These are phyloP conservation scores for Lissocephala sabroskyi DNA, from an alignment of 2,888 invertebrate genomes.

Conservation along the genomic window DNA sequence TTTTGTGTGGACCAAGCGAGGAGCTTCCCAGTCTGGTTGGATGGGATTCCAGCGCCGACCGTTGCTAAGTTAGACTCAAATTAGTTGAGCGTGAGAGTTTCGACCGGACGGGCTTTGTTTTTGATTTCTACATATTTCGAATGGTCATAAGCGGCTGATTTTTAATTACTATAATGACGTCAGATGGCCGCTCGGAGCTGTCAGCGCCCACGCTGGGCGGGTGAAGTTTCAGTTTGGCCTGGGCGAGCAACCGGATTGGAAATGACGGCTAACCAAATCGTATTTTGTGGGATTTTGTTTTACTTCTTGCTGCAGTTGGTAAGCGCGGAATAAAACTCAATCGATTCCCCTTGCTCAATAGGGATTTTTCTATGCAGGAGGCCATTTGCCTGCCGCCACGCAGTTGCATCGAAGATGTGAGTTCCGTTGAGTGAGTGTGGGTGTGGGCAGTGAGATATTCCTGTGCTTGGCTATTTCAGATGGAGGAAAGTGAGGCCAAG, in stretches of 20 bases:
- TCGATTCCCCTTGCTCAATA: not conserved
- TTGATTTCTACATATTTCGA: not conserved
- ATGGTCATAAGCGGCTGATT: constrained; percentile 3
- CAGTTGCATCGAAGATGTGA: constrained; percentile 52
- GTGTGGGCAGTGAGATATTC: not conserved
- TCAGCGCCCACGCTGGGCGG: constrained; percentile 18
- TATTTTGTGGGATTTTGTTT: not conserved
- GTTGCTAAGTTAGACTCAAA: not conserved
- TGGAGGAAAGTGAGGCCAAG: constrained; percentile 44
- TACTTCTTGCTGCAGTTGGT: constrained; percentile 25
- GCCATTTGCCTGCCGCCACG: constrained; percentile 43
- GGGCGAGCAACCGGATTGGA: not conserved
- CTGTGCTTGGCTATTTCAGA: constrained; percentile 20
- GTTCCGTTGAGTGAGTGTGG: constrained; percentile 15
- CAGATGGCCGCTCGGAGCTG: constrained; percentile 23
- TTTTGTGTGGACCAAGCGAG: too few relatives aligned
- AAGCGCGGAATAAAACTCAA: not conserved
- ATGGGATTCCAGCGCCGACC: too few relatives aligned
- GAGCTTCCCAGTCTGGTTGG: too few relatives aligned
- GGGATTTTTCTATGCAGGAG: too few relatives aligned
- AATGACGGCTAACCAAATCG: not conserved
- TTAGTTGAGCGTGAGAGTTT: constrained; percentile 42
- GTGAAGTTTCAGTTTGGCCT: constrained; percentile 27
- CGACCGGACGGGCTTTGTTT: constrained; percentile 20
- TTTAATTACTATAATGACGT: constrained; percentile 57